These are phyloP conservation scores for Mythimna lalbum DNA, from an alignment of 2,888 invertebrate species.

Conservation along the genomic window DNA sequence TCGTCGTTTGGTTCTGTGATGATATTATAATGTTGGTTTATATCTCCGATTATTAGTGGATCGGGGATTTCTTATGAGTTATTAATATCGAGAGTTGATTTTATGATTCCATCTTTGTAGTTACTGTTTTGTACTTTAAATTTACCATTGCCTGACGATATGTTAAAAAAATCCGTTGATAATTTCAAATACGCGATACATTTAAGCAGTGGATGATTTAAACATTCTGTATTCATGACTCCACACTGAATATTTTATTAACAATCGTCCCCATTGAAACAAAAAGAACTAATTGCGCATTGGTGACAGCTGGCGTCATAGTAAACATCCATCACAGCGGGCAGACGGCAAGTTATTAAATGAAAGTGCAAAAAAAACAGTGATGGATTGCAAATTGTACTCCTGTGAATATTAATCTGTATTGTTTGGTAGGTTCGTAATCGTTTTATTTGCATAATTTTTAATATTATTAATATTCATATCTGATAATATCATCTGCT, in stretches of 20 bases:
- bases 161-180: neutral
- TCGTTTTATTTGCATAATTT: neutral
- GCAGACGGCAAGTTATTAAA: constrained; percentile 46
- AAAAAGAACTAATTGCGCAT: constrained; percentile 18
- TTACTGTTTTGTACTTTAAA: neutral
- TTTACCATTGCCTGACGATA: neutral
- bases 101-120: neutral
- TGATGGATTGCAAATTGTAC: constrained; percentile 52
- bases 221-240: neutral
- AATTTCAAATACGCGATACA: no score
- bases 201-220: neutral
- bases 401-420: constrained; percentile 23
- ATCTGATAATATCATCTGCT: neutral
- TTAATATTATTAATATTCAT: neutral
- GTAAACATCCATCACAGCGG: constrained; percentile 35
- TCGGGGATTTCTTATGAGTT: neutral
- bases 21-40: constrained; percentile 25
- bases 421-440: neutral
- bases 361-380: constrained; percentile 30
- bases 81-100: constrained; percentile 21
- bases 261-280: neutral
- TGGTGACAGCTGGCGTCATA: constrained; percentile 15
- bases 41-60: constrained; percentile 19
- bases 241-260: neutral
- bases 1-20: constrained; percentile 25